phyloP scores from a whole-genome alignment of 2,888 invertebrate genomes.

The Magallana nippona region DNA sequence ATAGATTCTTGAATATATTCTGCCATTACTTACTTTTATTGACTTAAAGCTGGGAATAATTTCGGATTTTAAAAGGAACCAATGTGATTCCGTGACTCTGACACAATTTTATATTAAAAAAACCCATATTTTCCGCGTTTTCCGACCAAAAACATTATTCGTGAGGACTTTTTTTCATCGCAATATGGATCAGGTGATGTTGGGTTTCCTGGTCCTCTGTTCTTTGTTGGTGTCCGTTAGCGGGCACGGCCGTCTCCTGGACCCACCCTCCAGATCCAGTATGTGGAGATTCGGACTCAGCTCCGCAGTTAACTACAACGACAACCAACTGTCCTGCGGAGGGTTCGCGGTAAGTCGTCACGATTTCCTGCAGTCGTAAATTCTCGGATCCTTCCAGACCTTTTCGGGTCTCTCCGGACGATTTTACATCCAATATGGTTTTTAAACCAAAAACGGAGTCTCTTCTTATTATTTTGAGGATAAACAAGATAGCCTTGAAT shows the following conservation, averaged over 20 bases:
- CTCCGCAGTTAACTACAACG: slow-evolving; percentile 36
- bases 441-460: no score
- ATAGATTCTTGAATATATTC: no score
- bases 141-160: background rate
- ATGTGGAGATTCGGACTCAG: slow-evolving; percentile 35
- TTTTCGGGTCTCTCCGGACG: no score
- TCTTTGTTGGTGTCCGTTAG: background rate
- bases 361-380: background rate
- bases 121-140: no score
- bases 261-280: slow-evolving; percentile 38
- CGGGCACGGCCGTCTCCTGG: slow-evolving; percentile 38
- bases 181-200: background rate
- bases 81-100: no score
- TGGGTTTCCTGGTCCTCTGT: background rate
- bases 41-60: no score
- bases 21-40: no score
- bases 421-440: no score
- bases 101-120: no score
- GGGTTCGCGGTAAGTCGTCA: slow-evolving; percentile 40
- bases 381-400: background rate
- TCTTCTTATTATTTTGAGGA: no score
- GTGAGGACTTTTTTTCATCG: background rate
- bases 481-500: no score
- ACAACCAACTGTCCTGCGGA: slow-evolving; percentile 46
- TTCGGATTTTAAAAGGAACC: no score